Evolutionary conservation across 30 jellyfish, hydroid and myxozoan species (phyloP).

Genomic region (Aurelia sp.): DNA sequence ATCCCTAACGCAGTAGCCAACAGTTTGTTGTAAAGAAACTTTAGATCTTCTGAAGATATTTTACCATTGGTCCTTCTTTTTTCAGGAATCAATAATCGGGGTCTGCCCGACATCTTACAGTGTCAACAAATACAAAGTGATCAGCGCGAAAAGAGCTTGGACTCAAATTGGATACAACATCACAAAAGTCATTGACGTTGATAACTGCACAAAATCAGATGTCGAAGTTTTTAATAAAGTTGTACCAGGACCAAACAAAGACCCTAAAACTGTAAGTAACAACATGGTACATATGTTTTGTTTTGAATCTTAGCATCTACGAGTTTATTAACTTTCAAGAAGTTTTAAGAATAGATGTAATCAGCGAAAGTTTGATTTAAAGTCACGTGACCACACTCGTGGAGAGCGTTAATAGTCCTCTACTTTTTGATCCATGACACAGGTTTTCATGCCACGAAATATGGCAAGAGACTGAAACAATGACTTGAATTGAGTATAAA

Average conservation of each 20-base stretch:
- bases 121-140: slow-evolving; percentile 29
- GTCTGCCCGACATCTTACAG: slow-evolving; percentile 72
- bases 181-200: slow-evolving; percentile 60
- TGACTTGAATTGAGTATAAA: no score
- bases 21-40: no score
- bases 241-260: slow-evolving; percentile 44
- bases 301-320: no score
- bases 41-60: not conserved
- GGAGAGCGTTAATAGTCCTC: no score
- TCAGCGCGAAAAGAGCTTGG: slow-evolving; percentile 19
- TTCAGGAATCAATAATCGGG: slow-evolving; percentile 62
- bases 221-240: slow-evolving; percentile 50
- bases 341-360: no score
- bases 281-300: not conserved
- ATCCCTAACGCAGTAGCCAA: no score
- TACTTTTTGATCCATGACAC: no score
- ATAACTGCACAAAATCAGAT: slow-evolving; percentile 55
- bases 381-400: no score
- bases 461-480: no score
- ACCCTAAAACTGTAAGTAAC: slow-evolving; percentile 33
- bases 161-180: slow-evolving; percentile 52
- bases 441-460: no score
- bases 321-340: no score
- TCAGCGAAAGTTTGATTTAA: no score
- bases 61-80: not conserved